phyloP scores from a whole-genome alignment of 2,113 vertebrate species.

The Dendrocopos noguchii region DNA sequence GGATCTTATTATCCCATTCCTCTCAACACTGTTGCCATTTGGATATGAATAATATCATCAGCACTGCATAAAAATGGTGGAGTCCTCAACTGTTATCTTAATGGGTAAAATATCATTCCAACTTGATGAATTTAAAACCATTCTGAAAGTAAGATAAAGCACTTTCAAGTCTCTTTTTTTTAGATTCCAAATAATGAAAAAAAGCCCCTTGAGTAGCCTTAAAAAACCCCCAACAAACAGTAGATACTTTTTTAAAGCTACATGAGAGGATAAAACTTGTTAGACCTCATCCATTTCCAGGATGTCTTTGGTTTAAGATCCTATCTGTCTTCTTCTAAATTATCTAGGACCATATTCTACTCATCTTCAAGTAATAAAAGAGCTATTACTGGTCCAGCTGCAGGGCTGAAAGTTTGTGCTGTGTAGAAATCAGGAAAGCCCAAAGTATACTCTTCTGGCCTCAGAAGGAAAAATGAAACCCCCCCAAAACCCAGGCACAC shows the following conservation, averaged over 20 bases:
- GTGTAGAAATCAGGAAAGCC: not conserved
- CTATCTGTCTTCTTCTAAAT: not conserved
- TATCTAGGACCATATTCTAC: not conserved
- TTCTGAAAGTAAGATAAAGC: not conserved
- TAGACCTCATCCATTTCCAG: not conserved
- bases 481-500: not conserved
- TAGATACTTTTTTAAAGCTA: not conserved
- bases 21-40: slow-evolving; percentile 5
- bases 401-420: not conserved
- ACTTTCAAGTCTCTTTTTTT: not conserved
- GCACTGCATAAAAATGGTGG: not conserved
- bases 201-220: not conserved
- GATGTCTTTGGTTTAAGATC: not conserved
- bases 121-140: not conserved
- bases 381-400: not conserved
- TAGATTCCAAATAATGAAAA: not conserved
- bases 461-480: not conserved
- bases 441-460: not conserved
- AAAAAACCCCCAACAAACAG: no score
- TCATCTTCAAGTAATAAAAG: not conserved
- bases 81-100: not conserved
- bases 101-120: not conserved
- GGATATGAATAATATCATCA: not conserved
- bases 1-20: slow-evolving; percentile 9
- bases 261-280: not conserved